These are phyloP conservation scores for Lonchura striata DNA, from an alignment of 2,113 vertebrate species.

Conservation along the genomic window DNA sequence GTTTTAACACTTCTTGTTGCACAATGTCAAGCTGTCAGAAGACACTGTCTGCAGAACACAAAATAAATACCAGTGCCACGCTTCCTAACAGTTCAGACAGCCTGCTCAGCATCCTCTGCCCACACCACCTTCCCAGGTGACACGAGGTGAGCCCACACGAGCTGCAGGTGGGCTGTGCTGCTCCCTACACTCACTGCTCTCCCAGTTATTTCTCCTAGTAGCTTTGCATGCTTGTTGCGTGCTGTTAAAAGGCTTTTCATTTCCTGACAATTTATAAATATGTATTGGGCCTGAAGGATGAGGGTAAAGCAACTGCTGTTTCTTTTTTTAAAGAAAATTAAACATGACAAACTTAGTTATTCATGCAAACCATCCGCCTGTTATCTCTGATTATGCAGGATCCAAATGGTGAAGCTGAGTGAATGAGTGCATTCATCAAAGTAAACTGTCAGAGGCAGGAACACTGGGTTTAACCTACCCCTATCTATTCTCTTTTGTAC, in stretches of 20 bases:
- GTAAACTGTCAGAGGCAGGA: constrained; percentile 50
- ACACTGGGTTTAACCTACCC: constrained; percentile 46
- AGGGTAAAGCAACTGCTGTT: constrained; percentile 63
- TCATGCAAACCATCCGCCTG: constrained; percentile 75
- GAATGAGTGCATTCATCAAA: constrained; percentile 72
- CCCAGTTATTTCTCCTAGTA: not conserved
- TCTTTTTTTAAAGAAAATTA: constrained; percentile 75
- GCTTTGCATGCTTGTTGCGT: constrained; percentile 43
- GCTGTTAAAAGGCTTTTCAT: constrained; percentile 55
- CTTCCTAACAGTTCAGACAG: not conserved
- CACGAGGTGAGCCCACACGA: not conserved
- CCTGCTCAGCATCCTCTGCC: not conserved
- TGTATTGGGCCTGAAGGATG: constrained; percentile 64
- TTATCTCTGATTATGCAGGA: constrained; percentile 74
- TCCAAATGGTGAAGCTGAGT: constrained; percentile 69
- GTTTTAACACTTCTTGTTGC: not conserved
- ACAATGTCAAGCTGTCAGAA: not conserved
- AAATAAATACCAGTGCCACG: not conserved
- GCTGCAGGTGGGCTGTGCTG: not conserved
- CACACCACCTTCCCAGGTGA: not conserved
- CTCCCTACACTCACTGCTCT: not conserved
- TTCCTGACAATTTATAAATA: constrained; percentile 74
- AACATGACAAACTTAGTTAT: constrained; percentile 78
- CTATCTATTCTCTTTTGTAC: constrained; percentile 50
- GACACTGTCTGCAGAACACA: not conserved